Evolutionary conservation across 2,888 invertebrate species (phyloP).

Genomic region (Conops quadrifasciatus): DNA sequence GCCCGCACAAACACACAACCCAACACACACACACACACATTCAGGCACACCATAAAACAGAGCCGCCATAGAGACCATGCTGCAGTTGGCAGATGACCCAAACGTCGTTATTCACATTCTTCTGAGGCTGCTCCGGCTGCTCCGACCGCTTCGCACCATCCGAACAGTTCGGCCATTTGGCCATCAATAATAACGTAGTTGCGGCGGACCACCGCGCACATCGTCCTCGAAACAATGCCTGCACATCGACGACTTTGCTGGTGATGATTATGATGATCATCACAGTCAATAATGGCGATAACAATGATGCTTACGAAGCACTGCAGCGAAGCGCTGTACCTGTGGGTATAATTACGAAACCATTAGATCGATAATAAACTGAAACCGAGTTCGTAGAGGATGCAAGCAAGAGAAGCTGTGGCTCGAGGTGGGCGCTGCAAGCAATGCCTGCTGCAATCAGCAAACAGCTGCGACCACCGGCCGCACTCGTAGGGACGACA

Average conservation of each 20-base stretch:
- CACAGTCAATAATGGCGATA: constrained; percentile 31
- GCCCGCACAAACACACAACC: background rate
- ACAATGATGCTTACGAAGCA: constrained; percentile 42
- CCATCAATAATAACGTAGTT: background rate
- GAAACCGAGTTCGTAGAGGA: constrained; percentile 28
- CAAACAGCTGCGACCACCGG: background rate
- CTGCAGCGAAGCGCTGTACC: background rate
- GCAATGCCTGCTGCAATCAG: background rate
- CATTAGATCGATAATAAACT: constrained; percentile 54
- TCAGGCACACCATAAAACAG: background rate
- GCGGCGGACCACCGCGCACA: background rate
- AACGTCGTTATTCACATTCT: too few relatives aligned
- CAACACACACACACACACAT: background rate
- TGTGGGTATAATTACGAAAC: constrained; percentile 57
- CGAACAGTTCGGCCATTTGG: background rate
- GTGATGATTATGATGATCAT: background rate
- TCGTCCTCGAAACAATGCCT: too few relatives aligned
- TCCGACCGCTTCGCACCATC: too few relatives aligned
- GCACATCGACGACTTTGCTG: background rate
- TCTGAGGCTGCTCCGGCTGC: too few relatives aligned
- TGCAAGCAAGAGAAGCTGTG: background rate
- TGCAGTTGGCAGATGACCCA: background rate
- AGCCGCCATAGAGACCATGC: background rate
- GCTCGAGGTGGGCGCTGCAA: background rate
- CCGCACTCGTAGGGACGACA: background rate